Conservation (phyloP, 2,797 vertebrate species). For the Cryptoprocta ferox region DNA sequence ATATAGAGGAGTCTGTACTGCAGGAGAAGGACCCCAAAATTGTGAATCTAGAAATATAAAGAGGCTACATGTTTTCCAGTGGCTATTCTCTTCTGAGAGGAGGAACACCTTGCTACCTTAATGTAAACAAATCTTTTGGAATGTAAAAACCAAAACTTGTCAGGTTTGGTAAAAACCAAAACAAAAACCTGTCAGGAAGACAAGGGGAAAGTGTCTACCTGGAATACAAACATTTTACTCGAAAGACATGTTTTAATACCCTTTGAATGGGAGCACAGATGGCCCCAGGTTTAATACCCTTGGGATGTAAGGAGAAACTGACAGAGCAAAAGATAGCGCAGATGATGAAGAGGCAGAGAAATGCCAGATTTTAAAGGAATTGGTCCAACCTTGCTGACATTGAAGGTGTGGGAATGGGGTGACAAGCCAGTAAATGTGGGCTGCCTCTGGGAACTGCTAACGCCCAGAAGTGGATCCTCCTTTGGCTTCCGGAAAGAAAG, state of each 20-base stretch:
- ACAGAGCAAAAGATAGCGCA: background rate
- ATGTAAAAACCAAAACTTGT: background rate
- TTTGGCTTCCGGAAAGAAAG: background rate
- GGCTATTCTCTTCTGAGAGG: background rate
- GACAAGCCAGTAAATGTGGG: background rate
- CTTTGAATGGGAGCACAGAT: background rate
- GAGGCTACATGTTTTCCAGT: background rate
- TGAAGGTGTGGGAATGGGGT: background rate
- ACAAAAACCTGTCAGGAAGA: background rate
- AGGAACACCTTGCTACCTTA: background rate
- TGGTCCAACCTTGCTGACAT: background rate
- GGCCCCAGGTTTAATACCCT: background rate
- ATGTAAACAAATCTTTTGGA: background rate
- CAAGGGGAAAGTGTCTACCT: background rate
- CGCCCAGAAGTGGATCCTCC: background rate
- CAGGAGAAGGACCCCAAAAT: too few species aligned
- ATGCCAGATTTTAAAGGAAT: background rate
- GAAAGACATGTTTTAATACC: background rate
- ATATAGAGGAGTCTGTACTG: rapidly evolving
- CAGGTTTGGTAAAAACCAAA: too few species aligned
- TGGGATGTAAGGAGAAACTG: background rate
- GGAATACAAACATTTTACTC: background rate
- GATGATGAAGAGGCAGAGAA: background rate
- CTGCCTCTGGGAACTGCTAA: background rate
- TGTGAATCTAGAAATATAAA: background rate